Evolutionary conservation across 1,140 invertebrate genomes (phyloP).

Genomic region (Zaprionus africanus): DNA sequence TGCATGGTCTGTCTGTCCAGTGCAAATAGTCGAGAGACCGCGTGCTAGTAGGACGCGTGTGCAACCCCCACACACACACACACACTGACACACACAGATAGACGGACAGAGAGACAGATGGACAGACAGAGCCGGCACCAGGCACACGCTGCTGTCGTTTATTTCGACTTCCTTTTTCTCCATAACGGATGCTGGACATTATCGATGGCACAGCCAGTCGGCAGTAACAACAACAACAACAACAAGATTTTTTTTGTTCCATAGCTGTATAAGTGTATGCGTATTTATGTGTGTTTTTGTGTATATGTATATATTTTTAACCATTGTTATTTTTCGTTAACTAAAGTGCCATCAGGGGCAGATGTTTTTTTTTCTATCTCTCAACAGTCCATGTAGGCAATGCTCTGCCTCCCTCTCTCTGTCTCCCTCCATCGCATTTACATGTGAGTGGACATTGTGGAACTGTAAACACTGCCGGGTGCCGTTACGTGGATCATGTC

Average conservation of each 20-base stretch:
- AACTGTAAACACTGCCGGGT: conserved; percentile 52
- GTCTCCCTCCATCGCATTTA: conserved; percentile 11
- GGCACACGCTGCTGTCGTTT: conserved; percentile 65
- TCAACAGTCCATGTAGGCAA: conserved; percentile 41
- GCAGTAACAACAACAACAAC: conserved; percentile 32
- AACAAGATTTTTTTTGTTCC: conserved; percentile 37
- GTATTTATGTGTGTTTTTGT: conserved; percentile 1
- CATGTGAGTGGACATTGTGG: conserved; percentile 55
- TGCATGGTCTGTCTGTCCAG: conserved; percentile 19
- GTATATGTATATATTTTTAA: conserved; percentile 67
- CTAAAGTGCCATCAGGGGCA: conserved; percentile 83
- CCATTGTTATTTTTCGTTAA: conserved; percentile 80
- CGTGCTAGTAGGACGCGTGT: conserved; percentile 55
- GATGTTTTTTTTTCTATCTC: conserved; percentile 79
- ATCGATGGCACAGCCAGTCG: conserved; percentile 61
- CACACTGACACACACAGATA: conserved; percentile 17
- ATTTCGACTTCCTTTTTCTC: conserved; percentile 69
- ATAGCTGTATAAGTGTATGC: conserved; percentile 18
- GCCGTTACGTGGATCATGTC: neutral
- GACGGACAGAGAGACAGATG: conserved; percentile 1
- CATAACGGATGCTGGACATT: conserved; percentile 78
- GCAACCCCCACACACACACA: conserved; percentile 67
- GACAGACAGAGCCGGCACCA: conserved; percentile 15
- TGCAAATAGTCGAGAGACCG: conserved; percentile 41
- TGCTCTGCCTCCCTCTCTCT: conserved; percentile 22